These are phyloP conservation scores for Rhinella marina DNA, from an alignment of 2,797 vertebrate genomes.

Conservation along the genomic window DNA sequence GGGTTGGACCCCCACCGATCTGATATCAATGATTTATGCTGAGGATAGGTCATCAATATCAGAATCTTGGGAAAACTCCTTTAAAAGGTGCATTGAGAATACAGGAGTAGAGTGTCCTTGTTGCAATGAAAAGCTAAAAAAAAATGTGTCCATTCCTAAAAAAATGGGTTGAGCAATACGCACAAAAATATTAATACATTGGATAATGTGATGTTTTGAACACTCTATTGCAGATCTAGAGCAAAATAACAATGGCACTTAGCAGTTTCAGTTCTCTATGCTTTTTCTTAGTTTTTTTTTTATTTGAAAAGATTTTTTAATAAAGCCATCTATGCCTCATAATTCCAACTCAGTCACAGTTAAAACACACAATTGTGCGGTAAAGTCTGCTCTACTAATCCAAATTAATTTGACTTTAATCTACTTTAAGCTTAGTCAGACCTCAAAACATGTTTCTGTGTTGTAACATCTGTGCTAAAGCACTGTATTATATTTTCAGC, in stretches of 20 bases:
- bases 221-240: background rate
- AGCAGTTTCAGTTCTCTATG: background rate
- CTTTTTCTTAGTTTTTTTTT: background rate
- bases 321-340: slow-evolving; percentile 9
- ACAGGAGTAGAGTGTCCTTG: background rate
- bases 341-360: slow-evolving; percentile 24
- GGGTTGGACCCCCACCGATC: too few species aligned
- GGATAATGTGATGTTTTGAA: background rate
- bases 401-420: slow-evolving; percentile 62
- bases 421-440: slow-evolving; percentile 54
- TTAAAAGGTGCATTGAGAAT: background rate
- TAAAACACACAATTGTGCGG: slow-evolving; percentile 32
- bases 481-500: slow-evolving; percentile 55
- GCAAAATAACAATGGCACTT: background rate
- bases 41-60: background rate
- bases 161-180: background rate
- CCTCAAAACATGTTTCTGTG: slow-evolving; percentile 54
- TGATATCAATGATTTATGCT: too few species aligned
- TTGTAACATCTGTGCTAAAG: slow-evolving; percentile 58
- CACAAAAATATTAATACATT: background rate
- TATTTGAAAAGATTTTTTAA: background rate
- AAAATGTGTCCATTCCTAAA: background rate
- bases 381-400: slow-evolving; percentile 50
- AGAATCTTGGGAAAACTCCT: too few species aligned
- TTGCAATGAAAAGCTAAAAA: background rate